Percentiles rank a stretch among this genome's conserved stretches.
phyloP scores from a whole-genome alignment of 2,888 invertebrate genomes.

The Dicyrtoma fusca region DNA sequence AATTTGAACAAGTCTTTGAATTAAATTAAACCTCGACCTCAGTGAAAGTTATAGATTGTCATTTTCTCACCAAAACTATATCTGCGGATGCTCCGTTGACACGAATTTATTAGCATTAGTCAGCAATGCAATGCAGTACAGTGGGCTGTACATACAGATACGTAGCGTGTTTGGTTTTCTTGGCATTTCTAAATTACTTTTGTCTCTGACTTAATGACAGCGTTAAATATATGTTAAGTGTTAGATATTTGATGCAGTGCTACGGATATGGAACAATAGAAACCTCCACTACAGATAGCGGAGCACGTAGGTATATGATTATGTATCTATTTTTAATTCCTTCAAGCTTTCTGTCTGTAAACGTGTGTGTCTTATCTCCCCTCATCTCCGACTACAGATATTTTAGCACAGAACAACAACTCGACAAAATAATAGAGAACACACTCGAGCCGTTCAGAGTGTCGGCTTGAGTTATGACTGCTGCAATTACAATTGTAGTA shows the following conservation, averaged over 20 bases:
- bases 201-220: neutral
- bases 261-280: too few relatives aligned
- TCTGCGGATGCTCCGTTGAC: slow-evolving; percentile 9
- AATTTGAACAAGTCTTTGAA: slow-evolving; percentile 17
- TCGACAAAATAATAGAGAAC: too few relatives aligned
- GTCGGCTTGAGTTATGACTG: too few relatives aligned
- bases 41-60: slow-evolving; percentile 29
- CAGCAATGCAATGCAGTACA: neutral
- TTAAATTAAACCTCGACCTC: slow-evolving; percentile 23
- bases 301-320: too few relatives aligned
- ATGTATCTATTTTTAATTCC: too few relatives aligned
- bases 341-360: too few relatives aligned
- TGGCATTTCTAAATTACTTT: neutral
- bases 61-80: slow-evolving; percentile 27
- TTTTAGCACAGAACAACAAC: too few relatives aligned
- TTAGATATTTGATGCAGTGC: neutral
- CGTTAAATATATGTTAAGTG: neutral
- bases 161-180: neutral
- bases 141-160: neutral
- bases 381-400: too few relatives aligned
- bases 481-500: too few relatives aligned
- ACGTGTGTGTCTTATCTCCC: too few relatives aligned
- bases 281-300: too few relatives aligned
- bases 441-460: too few relatives aligned
- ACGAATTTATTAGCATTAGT: slow-evolving; percentile 16